phyloP scores from a whole-genome alignment of 1,140 invertebrate genomes.

The Cyphomyrmex costatus region DNA sequence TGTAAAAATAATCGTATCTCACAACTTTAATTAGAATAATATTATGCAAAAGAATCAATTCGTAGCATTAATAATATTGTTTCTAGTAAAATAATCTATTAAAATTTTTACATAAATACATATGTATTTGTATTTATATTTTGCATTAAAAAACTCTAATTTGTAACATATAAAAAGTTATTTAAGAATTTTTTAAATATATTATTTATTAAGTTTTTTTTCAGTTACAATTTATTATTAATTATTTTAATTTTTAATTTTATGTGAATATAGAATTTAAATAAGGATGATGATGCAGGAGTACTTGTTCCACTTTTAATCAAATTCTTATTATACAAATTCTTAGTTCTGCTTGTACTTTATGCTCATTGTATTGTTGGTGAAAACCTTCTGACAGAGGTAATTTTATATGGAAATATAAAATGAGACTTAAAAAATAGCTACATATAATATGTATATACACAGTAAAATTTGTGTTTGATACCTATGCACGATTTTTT shows the following conservation, averaged over 20 bases:
- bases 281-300: slow-evolving; percentile 73
- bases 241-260: slow-evolving; percentile 1
- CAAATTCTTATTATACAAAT: slow-evolving; percentile 76
- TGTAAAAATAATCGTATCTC: neutral
- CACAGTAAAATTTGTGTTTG: neutral
- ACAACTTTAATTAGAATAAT: neutral
- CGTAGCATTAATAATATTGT: neutral
- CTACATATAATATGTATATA: neutral
- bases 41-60: neutral
- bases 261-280: slow-evolving; percentile 73
- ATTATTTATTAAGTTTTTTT: neutral
- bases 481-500: neutral
- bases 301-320: slow-evolving; percentile 67
- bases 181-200: neutral
- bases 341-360: slow-evolving; percentile 77
- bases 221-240: neutral
- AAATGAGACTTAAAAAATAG: neutral
- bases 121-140: neutral
- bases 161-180: neutral
- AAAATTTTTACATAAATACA: neutral
- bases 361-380: slow-evolving; percentile 78
- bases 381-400: slow-evolving; percentile 80
- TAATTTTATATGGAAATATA: slow-evolving; percentile 44
- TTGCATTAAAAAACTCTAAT: neutral
- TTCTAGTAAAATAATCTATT: neutral